Base-by-base conservation (phyloP, 2,888 invertebrate genomes). In the Athalia rosae region DNA sequence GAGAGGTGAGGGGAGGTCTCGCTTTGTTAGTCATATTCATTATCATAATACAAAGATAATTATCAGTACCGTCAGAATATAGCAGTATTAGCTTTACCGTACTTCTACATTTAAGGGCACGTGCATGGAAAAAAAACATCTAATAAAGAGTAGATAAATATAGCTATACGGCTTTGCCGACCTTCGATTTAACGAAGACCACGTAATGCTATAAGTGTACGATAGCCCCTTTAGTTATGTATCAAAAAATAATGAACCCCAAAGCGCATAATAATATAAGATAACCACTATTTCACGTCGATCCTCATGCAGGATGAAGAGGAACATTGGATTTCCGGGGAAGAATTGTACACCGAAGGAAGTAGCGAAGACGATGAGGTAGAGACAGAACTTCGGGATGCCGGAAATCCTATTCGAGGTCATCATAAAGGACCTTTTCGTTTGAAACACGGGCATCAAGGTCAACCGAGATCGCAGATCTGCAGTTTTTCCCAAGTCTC, bases 301-400 rank as follows among this genome's bases (percentile, higher is more conserved):
- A 13, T 9, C 28, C 5, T 81, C 77, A 78, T 45, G 78, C 76
- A 91, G 91, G 90, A 90, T 76, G 90, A 91, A 62, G 91, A 91
- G 69, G 90, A 90, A 53, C 84, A 88, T 59, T 91, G 91, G 91
- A 91, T 91, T 76, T 91, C 91, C 3, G 90, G 90, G n/a, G 91
- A 91, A 83, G 91, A 91, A 81, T 82, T 91, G n/a, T 89, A 88
- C 79, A 91, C 90, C 9, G 91, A 91, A 78, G 91, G 90, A 47
- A 91, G 88, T 74, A 89, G 89, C 77, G 89, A 91, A 79, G 91
- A 90, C 78, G 90, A 91, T 62, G 89, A 88, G 61, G 85, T 13
- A 13, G 71, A 71, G 15, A 50, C 11, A 53, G 79, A 28, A 76
- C 48, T 47, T 53, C 67, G 67, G 28, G 13, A 61, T 5, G 3